Evolutionary conservation across 2,888 invertebrate species (phyloP).

Genomic region (Clanis bilineata): DNA sequence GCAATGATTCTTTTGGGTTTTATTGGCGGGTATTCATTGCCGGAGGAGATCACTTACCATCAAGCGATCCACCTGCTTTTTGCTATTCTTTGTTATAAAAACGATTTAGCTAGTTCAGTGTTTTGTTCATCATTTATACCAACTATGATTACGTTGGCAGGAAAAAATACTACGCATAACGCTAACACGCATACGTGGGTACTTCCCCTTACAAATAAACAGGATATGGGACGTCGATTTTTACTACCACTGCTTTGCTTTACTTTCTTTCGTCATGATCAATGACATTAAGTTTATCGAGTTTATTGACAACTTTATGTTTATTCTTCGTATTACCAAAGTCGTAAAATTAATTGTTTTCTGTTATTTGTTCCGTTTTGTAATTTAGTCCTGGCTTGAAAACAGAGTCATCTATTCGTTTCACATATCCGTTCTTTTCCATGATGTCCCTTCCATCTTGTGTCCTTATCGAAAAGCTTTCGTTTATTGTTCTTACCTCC

Average conservation of each 20-base stretch:
- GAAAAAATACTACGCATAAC: slow-evolving; percentile 10
- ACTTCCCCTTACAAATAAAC: slow-evolving; percentile 9
- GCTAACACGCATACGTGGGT: slow-evolving; percentile 6
- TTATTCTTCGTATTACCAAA: neutral
- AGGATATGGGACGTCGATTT: slow-evolving; percentile 2
- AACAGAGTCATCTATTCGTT: neutral
- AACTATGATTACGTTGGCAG: neutral
- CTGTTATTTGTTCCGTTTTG: too few species aligned
- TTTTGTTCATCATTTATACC: neutral
- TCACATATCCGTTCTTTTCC: neutral
- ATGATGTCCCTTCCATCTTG: neutral
- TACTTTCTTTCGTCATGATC: neutral
- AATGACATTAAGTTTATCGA: neutral
- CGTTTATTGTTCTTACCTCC: neutral
- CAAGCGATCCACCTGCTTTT: too few species aligned
- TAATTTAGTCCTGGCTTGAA: neutral
- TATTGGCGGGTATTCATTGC: too few species aligned
- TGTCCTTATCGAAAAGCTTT: neutral
- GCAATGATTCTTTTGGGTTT: too few species aligned
- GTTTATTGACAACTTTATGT: neutral
- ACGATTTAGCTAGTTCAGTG: neutral
- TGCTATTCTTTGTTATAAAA: too few species aligned
- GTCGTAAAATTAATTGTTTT: neutral
- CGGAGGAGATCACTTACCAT: too few species aligned
- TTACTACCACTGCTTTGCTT: neutral